phyloP scores from a whole-genome alignment of 2,888 invertebrate genomes.

The Trypoxylon attenuatum region DNA sequence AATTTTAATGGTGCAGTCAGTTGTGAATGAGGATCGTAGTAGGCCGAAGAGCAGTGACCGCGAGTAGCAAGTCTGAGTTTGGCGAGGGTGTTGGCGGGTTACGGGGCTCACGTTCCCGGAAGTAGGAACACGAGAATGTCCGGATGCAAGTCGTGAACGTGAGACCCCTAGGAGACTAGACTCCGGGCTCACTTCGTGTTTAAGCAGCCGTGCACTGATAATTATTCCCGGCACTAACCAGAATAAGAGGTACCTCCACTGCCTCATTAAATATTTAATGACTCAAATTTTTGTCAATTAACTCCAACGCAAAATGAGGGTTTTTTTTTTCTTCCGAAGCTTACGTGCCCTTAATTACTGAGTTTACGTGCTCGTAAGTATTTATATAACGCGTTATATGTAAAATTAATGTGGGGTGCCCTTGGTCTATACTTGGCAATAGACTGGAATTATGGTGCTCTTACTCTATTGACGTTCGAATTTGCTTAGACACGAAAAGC shows the following conservation, averaged over 20 bases:
- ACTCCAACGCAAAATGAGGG: neutral
- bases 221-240: conserved; percentile 34
- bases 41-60: conserved; percentile 51
- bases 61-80: conserved; percentile 40
- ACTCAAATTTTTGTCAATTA: neutral
- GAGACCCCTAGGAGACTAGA: conserved; percentile 59
- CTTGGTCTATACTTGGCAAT: too few species aligned
- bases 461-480: too few species aligned
- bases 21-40: conserved; percentile 24
- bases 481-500: too few species aligned
- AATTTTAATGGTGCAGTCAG: too few species aligned
- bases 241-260: conserved; percentile 2
- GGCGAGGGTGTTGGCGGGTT: conserved; percentile 52
- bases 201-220: conserved; percentile 18
- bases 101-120: conserved; percentile 72
- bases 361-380: too few species aligned
- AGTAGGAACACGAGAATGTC: conserved; percentile 68
- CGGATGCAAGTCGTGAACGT: conserved; percentile 69
- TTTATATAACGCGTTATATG: too few species aligned
- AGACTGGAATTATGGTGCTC: too few species aligned
- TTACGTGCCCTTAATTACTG: neutral
- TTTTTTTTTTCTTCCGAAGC: neutral
- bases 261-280: neutral
- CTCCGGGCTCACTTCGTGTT: conserved; percentile 43
- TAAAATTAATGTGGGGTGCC: too few species aligned